Evolutionary conservation across 2,797 vertebrate genomes (phyloP).

Genomic region (Sternotherus odoratus): DNA sequence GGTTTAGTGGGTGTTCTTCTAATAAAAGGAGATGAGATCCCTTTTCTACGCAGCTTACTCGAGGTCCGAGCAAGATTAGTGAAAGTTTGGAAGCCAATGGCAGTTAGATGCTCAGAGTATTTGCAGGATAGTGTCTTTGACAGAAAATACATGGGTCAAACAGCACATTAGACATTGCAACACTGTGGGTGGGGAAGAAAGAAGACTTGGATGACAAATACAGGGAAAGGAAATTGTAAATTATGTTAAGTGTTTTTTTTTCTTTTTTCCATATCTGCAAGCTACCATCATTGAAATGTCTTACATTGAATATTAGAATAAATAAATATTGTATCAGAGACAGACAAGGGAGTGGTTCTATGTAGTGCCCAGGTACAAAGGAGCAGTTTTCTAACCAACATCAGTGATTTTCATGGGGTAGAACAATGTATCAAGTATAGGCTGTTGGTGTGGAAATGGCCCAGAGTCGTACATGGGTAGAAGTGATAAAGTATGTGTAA

Average conservation of each 20-base stretch:
- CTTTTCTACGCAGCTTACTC: not conserved
- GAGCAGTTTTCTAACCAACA: not conserved
- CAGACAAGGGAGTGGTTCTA: not conserved
- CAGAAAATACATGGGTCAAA: conserved; percentile 37
- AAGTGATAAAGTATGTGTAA: not conserved
- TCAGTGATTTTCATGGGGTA: not conserved
- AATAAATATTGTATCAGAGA: not conserved
- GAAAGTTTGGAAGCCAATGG: not conserved
- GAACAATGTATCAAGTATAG: not conserved
- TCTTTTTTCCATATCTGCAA: conserved; percentile 58
- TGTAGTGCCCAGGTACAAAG: not conserved
- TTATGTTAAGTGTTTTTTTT: conserved; percentile 8
- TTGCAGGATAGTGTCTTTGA: not conserved
- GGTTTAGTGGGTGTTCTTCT: not conserved
- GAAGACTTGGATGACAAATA: conserved; percentile 23
- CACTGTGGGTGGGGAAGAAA: conserved; percentile 24
- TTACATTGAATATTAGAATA: not conserved
- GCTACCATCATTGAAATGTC: not conserved
- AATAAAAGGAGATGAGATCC: not conserved
- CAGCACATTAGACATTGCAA: not conserved
- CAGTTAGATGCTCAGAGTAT: not conserved
- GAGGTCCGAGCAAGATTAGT: not conserved
- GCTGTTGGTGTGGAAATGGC: not conserved
- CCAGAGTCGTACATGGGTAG: fast-evolving
- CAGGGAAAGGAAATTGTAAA: conserved; percentile 14